Evolutionary conservation across 2,888 invertebrate species (phyloP).

Genomic region (Leistus spinibarbis): DNA sequence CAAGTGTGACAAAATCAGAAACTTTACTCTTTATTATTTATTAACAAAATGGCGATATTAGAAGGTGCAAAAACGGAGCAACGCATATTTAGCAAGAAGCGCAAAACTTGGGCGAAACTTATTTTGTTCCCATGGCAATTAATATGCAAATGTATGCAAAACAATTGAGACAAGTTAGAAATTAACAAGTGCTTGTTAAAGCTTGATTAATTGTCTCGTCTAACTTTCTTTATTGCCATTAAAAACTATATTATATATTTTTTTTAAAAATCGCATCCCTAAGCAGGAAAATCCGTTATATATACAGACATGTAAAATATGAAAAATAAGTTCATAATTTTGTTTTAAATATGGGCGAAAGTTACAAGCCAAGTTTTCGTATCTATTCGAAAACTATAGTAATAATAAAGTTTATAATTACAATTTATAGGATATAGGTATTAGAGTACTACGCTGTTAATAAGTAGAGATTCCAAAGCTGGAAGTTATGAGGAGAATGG

Average conservation of each 20-base stretch:
- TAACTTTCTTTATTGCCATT: background rate
- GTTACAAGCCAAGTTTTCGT: background rate
- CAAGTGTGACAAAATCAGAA: background rate
- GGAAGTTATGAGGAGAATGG: background rate
- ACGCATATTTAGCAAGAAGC: background rate
- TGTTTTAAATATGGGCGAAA: too few species aligned
- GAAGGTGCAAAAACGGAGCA: background rate
- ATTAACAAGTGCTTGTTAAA: conserved; percentile 26
- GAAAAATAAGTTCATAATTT: background rate
- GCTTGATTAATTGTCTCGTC: conserved; percentile 16
- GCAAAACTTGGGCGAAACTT: conserved; percentile 5
- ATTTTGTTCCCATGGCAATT: conserved; percentile 10
- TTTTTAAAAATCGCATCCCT: background rate
- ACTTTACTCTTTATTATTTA: background rate
- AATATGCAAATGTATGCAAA: conserved; percentile 33
- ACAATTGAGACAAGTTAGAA: conserved; percentile 19
- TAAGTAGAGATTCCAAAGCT: background rate
- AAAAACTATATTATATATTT: background rate
- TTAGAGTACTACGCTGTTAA: background rate
- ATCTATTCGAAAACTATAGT: background rate
- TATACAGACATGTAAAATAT: background rate
- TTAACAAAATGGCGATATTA: background rate
- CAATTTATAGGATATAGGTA: background rate
- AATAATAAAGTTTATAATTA: background rate
- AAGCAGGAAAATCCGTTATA: background rate